phyloP scores from a whole-genome alignment of 1,140 invertebrate genomes.

The Saccostrea echinata region DNA sequence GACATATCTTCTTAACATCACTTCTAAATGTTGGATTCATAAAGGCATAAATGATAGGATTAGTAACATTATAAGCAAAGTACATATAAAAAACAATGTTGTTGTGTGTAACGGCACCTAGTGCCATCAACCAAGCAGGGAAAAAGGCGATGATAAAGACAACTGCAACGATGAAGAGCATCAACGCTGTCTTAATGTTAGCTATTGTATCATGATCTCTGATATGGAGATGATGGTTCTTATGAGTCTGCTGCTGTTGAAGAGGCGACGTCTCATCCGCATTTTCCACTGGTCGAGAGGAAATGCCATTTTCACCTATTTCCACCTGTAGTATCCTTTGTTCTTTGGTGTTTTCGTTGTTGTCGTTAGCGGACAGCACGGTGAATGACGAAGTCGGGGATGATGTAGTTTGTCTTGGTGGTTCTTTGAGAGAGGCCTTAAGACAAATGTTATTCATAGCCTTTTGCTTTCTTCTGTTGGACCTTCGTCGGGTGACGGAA shows the following conservation, averaged over 20 bases:
- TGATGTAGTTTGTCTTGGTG: not conserved
- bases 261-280: slow-evolving; percentile 37
- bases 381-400: not conserved
- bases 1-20: slow-evolving; percentile 67
- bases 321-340: slow-evolving; percentile 37
- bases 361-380: not conserved
- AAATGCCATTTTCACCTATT: slow-evolving; percentile 46
- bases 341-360: slow-evolving; percentile 28
- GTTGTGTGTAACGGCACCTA: slow-evolving; percentile 60
- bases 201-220: slow-evolving; percentile 65
- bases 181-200: slow-evolving; percentile 75
- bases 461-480: slow-evolving; percentile 60
- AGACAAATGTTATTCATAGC: slow-evolving; percentile 4
- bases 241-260: slow-evolving; percentile 1
- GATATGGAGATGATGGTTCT: slow-evolving; percentile 50
- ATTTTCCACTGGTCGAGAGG: slow-evolving; percentile 22
- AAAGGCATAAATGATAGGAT: slow-evolving; percentile 77
- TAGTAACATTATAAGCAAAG: slow-evolving; percentile 75
- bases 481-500: slow-evolving; percentile 65
- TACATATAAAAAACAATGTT: slow-evolving; percentile 72
- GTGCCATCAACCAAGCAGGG: slow-evolving; percentile 73
- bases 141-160: slow-evolving; percentile 74
- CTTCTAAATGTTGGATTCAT: slow-evolving; percentile 76
- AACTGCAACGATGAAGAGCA: slow-evolving; percentile 75
- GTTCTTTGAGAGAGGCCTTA: not conserved